Conservation (phyloP, 1,140 invertebrate species). For the Bombus polaris region DNA sequence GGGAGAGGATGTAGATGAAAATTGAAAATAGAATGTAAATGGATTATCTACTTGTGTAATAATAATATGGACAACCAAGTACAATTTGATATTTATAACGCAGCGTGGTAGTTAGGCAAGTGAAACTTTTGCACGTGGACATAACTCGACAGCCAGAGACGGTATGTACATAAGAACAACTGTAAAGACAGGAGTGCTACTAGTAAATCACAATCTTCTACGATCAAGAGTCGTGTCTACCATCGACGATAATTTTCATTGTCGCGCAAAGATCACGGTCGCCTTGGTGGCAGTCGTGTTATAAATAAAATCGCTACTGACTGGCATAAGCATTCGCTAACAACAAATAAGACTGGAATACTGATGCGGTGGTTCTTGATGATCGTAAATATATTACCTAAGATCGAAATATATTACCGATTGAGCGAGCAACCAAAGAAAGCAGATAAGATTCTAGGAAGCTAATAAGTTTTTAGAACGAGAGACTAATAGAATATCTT, state of each 20-base stretch:
- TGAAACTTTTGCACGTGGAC: neutral
- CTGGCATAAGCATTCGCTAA: neutral
- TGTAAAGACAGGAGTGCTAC: neutral
- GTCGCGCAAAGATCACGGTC: slow-evolving; percentile 44
- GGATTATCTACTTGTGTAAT: too few relatives aligned
- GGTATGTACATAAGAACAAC: neutral
- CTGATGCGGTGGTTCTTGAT: neutral
- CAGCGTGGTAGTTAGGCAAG: neutral
- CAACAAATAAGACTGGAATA: slow-evolving; percentile 10
- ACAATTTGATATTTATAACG: neutral
- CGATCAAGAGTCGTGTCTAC: neutral
- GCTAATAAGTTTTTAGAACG: neutral
- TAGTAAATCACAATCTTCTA: neutral
- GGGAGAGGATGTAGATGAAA: too few relatives aligned
- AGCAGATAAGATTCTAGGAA: neutral
- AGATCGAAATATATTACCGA: neutral
- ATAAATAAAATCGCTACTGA: slow-evolving; percentile 23
- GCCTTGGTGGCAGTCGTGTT: neutral
- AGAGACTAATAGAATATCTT: neutral
- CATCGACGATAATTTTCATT: slow-evolving; percentile 2
- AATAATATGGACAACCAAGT: too few relatives aligned
- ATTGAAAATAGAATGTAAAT: too few relatives aligned
- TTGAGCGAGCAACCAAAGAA: neutral
- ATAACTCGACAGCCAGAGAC: neutral
- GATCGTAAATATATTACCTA: neutral